Conservation (phyloP, 1,140 invertebrate species). For the Pseudomyrmex sp. region DNA sequence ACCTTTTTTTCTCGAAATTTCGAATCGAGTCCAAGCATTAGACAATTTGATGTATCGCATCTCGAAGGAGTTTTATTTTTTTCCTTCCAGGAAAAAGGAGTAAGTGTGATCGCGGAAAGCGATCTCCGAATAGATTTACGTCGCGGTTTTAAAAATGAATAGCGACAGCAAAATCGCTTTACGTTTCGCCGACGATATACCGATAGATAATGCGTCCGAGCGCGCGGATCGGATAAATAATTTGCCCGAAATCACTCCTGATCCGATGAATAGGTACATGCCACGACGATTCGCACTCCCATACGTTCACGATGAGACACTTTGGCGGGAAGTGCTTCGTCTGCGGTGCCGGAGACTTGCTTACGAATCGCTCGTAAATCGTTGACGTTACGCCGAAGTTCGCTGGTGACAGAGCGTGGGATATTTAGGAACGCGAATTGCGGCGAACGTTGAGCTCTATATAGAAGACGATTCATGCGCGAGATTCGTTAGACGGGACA, state of each 20-base stretch:
- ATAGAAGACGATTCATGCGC: slow-evolving; percentile 17
- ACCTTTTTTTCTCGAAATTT: too few species aligned
- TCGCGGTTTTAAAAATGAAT: slow-evolving; percentile 3
- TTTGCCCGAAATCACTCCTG: slow-evolving; percentile 21
- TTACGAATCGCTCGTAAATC: slow-evolving; percentile 55
- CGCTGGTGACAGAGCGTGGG: background rate
- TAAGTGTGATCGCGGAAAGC: background rate
- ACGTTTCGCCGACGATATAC: background rate
- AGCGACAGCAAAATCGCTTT: background rate
- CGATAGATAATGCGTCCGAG: background rate
- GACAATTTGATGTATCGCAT: too few species aligned
- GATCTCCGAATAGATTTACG: background rate
- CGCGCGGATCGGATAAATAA: slow-evolving; percentile 12
- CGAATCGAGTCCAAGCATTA: too few species aligned
- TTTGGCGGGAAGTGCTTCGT: slow-evolving; percentile 37
- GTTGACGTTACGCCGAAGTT: slow-evolving; percentile 53
- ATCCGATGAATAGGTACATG: slow-evolving; percentile 30
- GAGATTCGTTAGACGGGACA: slow-evolving; percentile 29
- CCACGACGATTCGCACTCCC: background rate
- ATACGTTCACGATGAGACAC: slow-evolving; percentile 9
- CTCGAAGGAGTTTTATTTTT: background rate
- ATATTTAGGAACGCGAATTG: slow-evolving; percentile 49
- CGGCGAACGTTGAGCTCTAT: background rate
- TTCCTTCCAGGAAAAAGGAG: background rate
- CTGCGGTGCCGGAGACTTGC: slow-evolving; percentile 25